A percentile compares a stretch with the other conserved stretches of the same genome.
Conservation (phyloP, 2,797 vertebrate genomes). For the Adelosebastes latens region DNA sequence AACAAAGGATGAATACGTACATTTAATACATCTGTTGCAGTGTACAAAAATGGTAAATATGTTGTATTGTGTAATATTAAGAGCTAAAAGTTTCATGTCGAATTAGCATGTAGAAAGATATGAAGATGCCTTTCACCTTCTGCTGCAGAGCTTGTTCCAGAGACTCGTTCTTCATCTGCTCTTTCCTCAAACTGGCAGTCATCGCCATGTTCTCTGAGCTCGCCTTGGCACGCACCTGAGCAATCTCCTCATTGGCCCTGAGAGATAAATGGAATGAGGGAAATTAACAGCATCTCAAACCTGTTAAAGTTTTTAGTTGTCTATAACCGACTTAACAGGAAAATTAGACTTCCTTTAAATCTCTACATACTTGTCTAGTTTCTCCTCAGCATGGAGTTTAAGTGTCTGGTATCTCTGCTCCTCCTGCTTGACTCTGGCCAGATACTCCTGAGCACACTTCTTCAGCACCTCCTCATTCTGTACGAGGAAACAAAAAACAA, state of each 20-base stretch:
- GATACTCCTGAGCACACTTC: slow-evolving; percentile 96
- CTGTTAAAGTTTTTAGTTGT: background rate
- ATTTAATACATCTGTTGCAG: background rate
- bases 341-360: background rate
- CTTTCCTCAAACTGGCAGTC: slow-evolving; percentile 91
- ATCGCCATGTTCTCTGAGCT: slow-evolving; percentile 90
- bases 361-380: slow-evolving; percentile 90
- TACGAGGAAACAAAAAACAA: background rate
- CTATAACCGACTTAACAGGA: background rate
- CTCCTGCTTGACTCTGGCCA: slow-evolving; percentile 94
- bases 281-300: slow-evolving; percentile 1
- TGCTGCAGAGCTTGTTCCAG: slow-evolving; percentile 93
- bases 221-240: slow-evolving; percentile 92
- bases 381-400: slow-evolving; percentile 96
- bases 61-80: background rate
- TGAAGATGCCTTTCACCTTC: slow-evolving; percentile 84
- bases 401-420: slow-evolving; percentile 97
- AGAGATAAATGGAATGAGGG: background rate
- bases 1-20: background rate
- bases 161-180: slow-evolving; percentile 97
- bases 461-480: slow-evolving; percentile 98
- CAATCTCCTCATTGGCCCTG: slow-evolving; percentile 97
- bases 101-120: background rate
- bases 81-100: background rate
- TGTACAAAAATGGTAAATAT: background rate